Conservation (phyloP, 2,113 vertebrate species). For the Xenopus laevis region DNA sequence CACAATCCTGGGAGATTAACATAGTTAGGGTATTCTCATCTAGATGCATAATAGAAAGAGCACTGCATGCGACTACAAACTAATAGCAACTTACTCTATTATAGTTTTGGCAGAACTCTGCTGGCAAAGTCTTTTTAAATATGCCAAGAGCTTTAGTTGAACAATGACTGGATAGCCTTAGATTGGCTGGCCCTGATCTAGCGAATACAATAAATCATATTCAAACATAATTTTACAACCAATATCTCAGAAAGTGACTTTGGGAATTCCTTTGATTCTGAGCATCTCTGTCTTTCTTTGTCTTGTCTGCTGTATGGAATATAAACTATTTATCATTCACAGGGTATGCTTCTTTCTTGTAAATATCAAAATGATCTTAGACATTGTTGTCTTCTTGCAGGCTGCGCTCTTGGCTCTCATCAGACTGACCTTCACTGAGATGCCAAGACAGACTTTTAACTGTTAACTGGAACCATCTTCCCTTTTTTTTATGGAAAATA, state of each 20-base stretch:
- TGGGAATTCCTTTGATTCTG: slow-evolving; percentile 12
- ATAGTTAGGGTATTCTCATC: no score
- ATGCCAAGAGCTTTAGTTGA: no score
- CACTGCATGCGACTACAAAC: no score
- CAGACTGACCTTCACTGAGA: slow-evolving; percentile 42
- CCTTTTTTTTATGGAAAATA: slow-evolving; percentile 35
- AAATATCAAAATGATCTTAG: slow-evolving; percentile 38
- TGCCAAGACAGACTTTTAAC: slow-evolving; percentile 44
- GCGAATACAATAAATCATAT: neutral
- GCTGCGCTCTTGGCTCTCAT: slow-evolving; percentile 40
- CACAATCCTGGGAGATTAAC: no score
- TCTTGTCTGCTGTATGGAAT: slow-evolving; percentile 35
- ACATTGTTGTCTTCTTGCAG: neutral
- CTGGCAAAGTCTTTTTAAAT: no score
- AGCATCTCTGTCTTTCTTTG: neutral
- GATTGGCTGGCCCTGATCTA: no score
- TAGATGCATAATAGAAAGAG: no score
- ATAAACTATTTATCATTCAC: slow-evolving; percentile 41
- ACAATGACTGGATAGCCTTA: no score
- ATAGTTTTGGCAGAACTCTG: no score
- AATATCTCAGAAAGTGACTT: slow-evolving; percentile 17
- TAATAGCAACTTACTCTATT: no score
- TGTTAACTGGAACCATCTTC: slow-evolving; percentile 32
- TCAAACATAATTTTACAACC: slow-evolving; percentile 4
- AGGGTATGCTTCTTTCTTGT: slow-evolving; percentile 42